Evolutionary conservation across 30 jellyfish, hydroid and myxozoan genomes (phyloP), one percentile per base, ranked within the genome.

Genomic region (Aurelia aurita): DNA sequence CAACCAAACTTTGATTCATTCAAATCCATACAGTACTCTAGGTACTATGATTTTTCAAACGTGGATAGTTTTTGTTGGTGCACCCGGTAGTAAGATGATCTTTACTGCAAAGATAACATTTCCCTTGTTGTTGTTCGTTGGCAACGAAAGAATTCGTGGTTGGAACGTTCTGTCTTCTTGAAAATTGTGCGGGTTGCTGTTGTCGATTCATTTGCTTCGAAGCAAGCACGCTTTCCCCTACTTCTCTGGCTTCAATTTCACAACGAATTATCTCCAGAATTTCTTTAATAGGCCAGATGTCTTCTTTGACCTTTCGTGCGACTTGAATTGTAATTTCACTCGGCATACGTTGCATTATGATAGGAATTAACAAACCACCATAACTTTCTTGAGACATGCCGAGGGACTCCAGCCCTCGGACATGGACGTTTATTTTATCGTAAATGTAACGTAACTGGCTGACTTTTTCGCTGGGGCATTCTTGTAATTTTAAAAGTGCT

Each of bases 331-430:
- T 57, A 5, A 73, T 57, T 44, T 74, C 88, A 23, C n/a, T 66
- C 16, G 95, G 95, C 75, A 82, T 74, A 51, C 84, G 65, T 12
- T 51, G 45, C 87, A 90, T 58, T 5, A 79, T 70, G 55, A 80
- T 72, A 0, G 97, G 97, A 25, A 88, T 60, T n/a, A 88, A 47
- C 55, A 90, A 74, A 46, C 87, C 78, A 8, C 97, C 97, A 43
- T 89, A 89, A 19, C 69, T 32, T 21, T 81, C 82, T 8, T 59
- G 49, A 0, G 83, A 20, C 11, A 73, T 74, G 22, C 95, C 97
- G 13, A 89, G 57, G 18, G 49, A 28, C 57, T 89, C 88, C 49
- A 82, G 82, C 31, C 95, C 85, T 63, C 91, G 29, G 16, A 89
- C 69, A 57, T 89, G 97, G 27, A 58, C 45, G 79, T 81, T 85